Percentiles rank a stretch among this genome's conserved stretches.
Conservation (phyloP, 1,140 invertebrate species). For the Holcopasites calliopsidis region DNA sequence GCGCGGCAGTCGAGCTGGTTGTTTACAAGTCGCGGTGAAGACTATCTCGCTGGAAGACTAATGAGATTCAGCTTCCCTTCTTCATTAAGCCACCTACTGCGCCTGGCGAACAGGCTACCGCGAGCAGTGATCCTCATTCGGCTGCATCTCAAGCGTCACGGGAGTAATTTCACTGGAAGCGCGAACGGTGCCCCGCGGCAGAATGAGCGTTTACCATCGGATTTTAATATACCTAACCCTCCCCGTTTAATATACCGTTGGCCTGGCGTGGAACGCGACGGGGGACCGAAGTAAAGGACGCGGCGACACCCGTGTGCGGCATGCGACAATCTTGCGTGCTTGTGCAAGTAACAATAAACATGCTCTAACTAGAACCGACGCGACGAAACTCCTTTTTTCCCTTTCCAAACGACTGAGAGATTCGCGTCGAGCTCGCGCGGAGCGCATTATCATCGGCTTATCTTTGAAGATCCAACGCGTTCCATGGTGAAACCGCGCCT, state of each 20-base stretch:
- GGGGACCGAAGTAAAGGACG: constrained; percentile 32
- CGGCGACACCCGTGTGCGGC: constrained; percentile 9
- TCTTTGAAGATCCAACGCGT: constrained; percentile 50
- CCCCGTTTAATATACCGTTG: constrained; percentile 14
- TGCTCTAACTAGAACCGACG: constrained; percentile 16
- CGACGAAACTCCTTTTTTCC: constrained; percentile 6
- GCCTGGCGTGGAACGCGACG: constrained; percentile 3
- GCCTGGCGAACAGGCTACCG: constrained; percentile 22
- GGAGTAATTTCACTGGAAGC: constrained; percentile 29
- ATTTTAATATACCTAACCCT: constrained; percentile 30
- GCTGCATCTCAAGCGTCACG: constrained; percentile 16
- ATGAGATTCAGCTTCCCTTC: constrained; percentile 63
- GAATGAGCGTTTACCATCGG: constrained; percentile 21
- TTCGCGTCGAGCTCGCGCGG: neutral
- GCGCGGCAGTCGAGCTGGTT: constrained; percentile 13
- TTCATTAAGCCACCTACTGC: constrained; percentile 51
- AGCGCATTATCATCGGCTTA: constrained; percentile 12
- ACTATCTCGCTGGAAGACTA: constrained; percentile 45
- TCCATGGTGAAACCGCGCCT: neutral
- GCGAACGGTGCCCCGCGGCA: neutral
- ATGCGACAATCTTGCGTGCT: constrained; percentile 46
- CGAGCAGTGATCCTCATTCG: constrained; percentile 39
- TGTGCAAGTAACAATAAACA: constrained; percentile 58
- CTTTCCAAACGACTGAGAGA: neutral
- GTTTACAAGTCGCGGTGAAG: constrained; percentile 34